A percentile compares a stretch with the other conserved stretches of the same genome.
phyloP scores from a whole-genome alignment of 1,140 invertebrate species.

The Leptinotarsa lineolata region DNA sequence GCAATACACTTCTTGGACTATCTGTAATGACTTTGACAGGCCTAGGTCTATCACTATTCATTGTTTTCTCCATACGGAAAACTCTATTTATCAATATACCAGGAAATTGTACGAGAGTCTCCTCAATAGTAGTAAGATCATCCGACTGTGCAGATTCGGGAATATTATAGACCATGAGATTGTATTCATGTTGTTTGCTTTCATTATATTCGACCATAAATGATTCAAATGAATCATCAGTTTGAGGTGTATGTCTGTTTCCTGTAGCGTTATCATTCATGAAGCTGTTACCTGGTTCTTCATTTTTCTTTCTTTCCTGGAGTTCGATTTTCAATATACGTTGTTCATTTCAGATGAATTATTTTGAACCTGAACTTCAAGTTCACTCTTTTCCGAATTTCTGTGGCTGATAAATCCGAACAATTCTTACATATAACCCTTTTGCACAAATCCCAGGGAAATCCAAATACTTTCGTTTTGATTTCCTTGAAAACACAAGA shows the following conservation, averaged over 20 bases:
- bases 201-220: constrained; percentile 8
- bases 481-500: constrained; percentile 15
- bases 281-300: constrained; percentile 9
- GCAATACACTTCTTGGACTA: constrained; percentile 12
- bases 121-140: not conserved
- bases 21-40: constrained; percentile 7
- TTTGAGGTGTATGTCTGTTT: constrained; percentile 8
- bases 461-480: constrained; percentile 7
- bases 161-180: constrained; percentile 11
- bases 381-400: constrained; percentile 15
- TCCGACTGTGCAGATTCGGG: constrained; percentile 8
- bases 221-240: constrained; percentile 13
- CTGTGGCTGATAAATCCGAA: constrained; percentile 12
- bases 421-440: constrained; percentile 14
- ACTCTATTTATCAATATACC: constrained; percentile 6
- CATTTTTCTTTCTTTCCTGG: constrained; percentile 8
- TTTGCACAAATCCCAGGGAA: constrained; percentile 13
- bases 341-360: constrained; percentile 13
- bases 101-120: not conserved
- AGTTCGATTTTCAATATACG: constrained; percentile 17
- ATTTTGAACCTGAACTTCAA: constrained; percentile 14
- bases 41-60: constrained; percentile 9
- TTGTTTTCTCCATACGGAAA: constrained; percentile 11
- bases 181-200: constrained; percentile 2
- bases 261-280: not conserved